Base-by-base conservation (phyloP, 2,888 invertebrate genomes). In the Chrysolina haemoptera region DNA sequence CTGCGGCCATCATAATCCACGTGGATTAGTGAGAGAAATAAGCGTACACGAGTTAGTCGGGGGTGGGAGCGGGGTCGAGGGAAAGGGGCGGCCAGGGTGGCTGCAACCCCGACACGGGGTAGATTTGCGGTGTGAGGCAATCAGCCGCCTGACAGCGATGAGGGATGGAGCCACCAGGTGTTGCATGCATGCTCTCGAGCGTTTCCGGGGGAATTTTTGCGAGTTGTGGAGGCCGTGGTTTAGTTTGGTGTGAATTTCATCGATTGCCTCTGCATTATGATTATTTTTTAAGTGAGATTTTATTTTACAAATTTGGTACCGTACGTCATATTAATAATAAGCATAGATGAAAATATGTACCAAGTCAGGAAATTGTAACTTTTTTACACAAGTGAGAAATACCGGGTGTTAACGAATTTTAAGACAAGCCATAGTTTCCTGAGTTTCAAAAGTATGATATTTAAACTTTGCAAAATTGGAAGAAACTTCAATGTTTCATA, bases 51-150 rank as follows among this genome's bases (percentile, higher is more conserved):
- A 79, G 77, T 79, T 78, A 70, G 76, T 73, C 71, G 73, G 76
- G 68, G 74, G 73, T 71, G 65, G 68, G 35, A 63, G 63, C 35
- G 71, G 68, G 68, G 35, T 6, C 35, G 35, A 8, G 70, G 73
- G 75, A 27, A 68, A 73, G 65, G 72, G 70, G 75, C 68, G 74
- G 67, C 71, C 75, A 71, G 73, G 74, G 73, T 70, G 79, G 76
- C 72, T 70, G 77, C 78, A 73, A 76, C 76, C 81, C 77, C 76
- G 72, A 75, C 68, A 73, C 73, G 79, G 80, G 82, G 82, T 81
- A 81, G 83, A 83, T 83, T 83, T 84, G 83, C 83, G 84, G 84
- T 82, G 77, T 80, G 82, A 83, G 82, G 83, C 83, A 84, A 84
- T 84, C 84, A 84, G 84, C 81, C 83, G 82, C 80, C 75, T 82